Conservation (phyloP, 2,113 vertebrate species). For the Rissa tridactyla region DNA sequence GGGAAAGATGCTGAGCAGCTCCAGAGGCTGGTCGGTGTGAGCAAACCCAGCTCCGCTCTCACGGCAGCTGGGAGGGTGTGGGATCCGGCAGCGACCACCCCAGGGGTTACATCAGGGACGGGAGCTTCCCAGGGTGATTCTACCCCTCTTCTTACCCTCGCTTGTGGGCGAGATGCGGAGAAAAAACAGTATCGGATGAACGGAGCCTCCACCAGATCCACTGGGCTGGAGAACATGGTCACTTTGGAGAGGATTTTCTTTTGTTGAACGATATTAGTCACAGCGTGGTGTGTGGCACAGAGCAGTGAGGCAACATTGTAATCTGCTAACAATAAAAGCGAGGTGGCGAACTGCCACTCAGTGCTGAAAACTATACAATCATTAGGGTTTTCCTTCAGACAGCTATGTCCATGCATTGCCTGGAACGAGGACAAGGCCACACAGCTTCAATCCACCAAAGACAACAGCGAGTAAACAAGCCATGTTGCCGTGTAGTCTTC, state of each 20-base stretch:
- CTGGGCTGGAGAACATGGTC: not conserved
- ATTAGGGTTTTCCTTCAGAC: constrained; percentile 41
- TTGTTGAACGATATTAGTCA: not conserved
- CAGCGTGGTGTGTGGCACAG: constrained; percentile 56
- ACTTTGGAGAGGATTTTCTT: not conserved
- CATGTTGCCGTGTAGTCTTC: not conserved
- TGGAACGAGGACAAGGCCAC: constrained; percentile 61
- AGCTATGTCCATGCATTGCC: constrained; percentile 1
- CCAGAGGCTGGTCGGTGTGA: not conserved
- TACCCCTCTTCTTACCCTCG: accelerated
- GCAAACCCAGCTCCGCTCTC: not conserved
- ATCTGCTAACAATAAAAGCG: constrained; percentile 29
- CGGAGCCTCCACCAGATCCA: not conserved
- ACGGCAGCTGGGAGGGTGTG: not conserved
- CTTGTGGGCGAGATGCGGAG: not conserved
- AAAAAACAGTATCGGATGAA: not conserved
- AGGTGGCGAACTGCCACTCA: constrained; percentile 53
- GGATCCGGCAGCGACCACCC: not conserved
- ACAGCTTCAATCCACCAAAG: constrained; percentile 51
- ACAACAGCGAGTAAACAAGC: constrained; percentile 35
- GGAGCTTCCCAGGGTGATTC: not conserved
- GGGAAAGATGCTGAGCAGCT: not conserved
- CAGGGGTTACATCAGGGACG: accelerated
- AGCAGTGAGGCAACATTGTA: not conserved
- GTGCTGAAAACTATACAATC: not conserved